Evolutionary conservation across 2,113 vertebrate genomes (phyloP).

Genomic region (Corythornis vintsioides): DNA sequence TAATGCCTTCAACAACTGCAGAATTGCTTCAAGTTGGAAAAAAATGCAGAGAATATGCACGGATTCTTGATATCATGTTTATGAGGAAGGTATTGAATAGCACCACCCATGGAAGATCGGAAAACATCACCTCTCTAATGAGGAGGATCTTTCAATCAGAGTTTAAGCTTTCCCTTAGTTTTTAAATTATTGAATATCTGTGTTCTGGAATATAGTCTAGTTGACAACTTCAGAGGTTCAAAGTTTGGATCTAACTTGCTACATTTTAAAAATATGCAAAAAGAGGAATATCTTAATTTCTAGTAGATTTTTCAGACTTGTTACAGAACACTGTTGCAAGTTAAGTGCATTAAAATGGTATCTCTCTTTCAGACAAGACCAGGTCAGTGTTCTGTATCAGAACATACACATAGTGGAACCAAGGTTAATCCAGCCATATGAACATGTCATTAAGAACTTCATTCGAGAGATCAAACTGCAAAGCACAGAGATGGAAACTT

Average conservation of each 20-base stretch:
- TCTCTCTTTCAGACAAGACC: slow-evolving; percentile 81
- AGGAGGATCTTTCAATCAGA: neutral
- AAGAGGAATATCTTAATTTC: neutral
- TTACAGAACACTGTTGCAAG: neutral
- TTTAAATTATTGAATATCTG: neutral
- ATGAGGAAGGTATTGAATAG: neutral
- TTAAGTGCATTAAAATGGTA: neutral
- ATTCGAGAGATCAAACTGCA: slow-evolving; percentile 91
- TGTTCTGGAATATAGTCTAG: neutral
- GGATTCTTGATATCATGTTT: neutral
- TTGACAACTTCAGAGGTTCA: neutral
- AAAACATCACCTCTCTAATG: neutral
- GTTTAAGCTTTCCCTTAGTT: neutral
- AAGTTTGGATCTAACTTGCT: neutral
- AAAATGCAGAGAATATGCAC: neutral
- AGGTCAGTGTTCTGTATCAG: slow-evolving; percentile 88
- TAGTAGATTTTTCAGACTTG: neutral
- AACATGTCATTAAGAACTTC: slow-evolving; percentile 90
- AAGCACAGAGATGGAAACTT: slow-evolving; percentile 91
- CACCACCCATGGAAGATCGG: accelerated
- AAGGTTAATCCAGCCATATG: slow-evolving; percentile 87
- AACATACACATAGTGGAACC: slow-evolving; percentile 92
- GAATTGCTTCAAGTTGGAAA: neutral
- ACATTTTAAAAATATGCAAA: neutral
- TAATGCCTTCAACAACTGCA: neutral